Conservation (phyloP, 1,140 invertebrate species). For the Thrips palmi region DNA sequence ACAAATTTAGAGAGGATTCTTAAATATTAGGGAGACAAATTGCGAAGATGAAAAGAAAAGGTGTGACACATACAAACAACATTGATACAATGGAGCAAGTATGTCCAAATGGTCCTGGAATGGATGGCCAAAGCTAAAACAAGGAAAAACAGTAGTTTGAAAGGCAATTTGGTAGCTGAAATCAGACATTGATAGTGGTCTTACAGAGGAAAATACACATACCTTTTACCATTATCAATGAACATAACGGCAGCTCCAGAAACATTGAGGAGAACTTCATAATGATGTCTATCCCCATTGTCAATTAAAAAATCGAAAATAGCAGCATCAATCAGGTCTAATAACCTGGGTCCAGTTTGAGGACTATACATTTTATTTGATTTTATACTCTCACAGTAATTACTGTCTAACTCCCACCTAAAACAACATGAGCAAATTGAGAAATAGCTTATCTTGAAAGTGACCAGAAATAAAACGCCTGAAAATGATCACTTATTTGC, state of each 20-base stretch:
- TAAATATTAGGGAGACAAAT: no score
- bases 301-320: slow-evolving; percentile 89
- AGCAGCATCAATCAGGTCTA: slow-evolving; percentile 72
- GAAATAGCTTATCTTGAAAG: slow-evolving; percentile 3
- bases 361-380: slow-evolving; percentile 19
- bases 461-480: not conserved
- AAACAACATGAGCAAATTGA: slow-evolving; percentile 10
- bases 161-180: not conserved
- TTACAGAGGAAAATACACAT: slow-evolving; percentile 3
- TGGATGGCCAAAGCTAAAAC: slow-evolving; percentile 60
- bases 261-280: slow-evolving; percentile 44
- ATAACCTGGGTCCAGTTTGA: slow-evolving; percentile 30
- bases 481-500: not conserved
- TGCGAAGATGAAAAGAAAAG: slow-evolving; percentile 10
- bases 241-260: slow-evolving; percentile 51
- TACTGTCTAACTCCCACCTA: slow-evolving; percentile 58
- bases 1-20: no score
- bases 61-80: slow-evolving; percentile 57
- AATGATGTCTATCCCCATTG: slow-evolving; percentile 88
- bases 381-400: slow-evolving; percentile 56
- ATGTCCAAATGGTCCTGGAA: slow-evolving; percentile 66
- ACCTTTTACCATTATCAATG: slow-evolving; percentile 87
- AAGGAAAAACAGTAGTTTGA: slow-evolving; percentile 8
- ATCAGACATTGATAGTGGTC: not conserved
- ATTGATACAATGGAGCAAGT: slow-evolving; percentile 75